Conservation (phyloP, 2,113 vertebrate genomes). For the Isurus oxyrinchus region DNA sequence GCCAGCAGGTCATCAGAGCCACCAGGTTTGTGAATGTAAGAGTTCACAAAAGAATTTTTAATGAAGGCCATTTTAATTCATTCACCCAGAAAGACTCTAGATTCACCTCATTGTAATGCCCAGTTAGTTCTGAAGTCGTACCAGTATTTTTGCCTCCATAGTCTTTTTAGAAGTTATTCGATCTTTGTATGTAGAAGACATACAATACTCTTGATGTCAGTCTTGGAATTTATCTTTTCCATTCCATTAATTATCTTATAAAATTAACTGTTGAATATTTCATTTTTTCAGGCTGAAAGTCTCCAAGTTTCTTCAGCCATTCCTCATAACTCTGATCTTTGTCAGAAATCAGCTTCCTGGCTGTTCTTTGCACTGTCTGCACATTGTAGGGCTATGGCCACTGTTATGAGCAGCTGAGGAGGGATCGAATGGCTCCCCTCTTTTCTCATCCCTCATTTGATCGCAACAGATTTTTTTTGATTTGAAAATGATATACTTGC, state of each 20-base stretch:
- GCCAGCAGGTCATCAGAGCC: not conserved
- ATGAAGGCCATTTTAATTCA: not conserved
- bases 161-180: not conserved
- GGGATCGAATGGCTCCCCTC: too few relatives aligned
- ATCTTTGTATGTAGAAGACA: not conserved
- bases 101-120: not conserved
- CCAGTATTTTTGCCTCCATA: not conserved
- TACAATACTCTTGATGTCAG: not conserved
- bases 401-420: not conserved
- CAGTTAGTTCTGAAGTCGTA: not conserved
- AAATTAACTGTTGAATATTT: not conserved
- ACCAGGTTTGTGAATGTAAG: not conserved
- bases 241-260: not conserved
- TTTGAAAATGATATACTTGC: too few relatives aligned
- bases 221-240: not conserved
- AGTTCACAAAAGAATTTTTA: not conserved
- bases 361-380: not conserved
- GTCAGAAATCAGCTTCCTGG: not conserved
- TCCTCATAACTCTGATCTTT: not conserved
- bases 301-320: not conserved
- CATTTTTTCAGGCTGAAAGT: not conserved
- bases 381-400: not conserved
- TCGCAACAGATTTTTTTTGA: too few relatives aligned
- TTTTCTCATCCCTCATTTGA: too few relatives aligned
- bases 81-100: not conserved